Evolutionary conservation across 2,113 vertebrate species (phyloP).

Genomic region (Sylvietta virens): DNA sequence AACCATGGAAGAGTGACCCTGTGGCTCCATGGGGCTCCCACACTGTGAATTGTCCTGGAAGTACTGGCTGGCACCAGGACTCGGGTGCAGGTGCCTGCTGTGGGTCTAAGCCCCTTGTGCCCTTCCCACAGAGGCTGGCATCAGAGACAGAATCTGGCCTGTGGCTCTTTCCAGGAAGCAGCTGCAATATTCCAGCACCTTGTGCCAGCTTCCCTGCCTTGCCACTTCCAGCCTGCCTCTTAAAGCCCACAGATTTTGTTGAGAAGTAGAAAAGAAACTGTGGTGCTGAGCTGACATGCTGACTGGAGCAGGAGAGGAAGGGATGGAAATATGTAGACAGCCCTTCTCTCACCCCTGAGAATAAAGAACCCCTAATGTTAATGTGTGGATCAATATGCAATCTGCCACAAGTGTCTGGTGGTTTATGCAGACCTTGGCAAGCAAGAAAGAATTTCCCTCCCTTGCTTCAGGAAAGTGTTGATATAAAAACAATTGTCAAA

Average conservation of each 20-base stretch:
- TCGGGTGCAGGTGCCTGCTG: background rate
- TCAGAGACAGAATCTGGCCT: background rate
- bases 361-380: background rate
- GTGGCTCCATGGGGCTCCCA: background rate
- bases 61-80: background rate
- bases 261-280: background rate
- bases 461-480: background rate
- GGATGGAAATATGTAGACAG: background rate
- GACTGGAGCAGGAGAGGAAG: background rate
- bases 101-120: background rate
- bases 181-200: background rate
- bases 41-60: background rate
- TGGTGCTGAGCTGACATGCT: background rate
- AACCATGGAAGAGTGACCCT: background rate
- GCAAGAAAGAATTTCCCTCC: background rate
- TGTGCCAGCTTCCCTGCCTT: background rate
- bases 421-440: background rate
- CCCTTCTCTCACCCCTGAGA: background rate
- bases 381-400: background rate
- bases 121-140: rapidly evolving
- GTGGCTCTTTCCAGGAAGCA: background rate
- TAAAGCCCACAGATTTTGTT: background rate
- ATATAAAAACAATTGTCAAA: slow-evolving; percentile 44
- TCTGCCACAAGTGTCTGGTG: background rate
- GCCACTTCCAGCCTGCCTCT: background rate